Evolutionary conservation across 2,888 invertebrate genomes (phyloP).

Genomic region (Dugesia japonica): DNA sequence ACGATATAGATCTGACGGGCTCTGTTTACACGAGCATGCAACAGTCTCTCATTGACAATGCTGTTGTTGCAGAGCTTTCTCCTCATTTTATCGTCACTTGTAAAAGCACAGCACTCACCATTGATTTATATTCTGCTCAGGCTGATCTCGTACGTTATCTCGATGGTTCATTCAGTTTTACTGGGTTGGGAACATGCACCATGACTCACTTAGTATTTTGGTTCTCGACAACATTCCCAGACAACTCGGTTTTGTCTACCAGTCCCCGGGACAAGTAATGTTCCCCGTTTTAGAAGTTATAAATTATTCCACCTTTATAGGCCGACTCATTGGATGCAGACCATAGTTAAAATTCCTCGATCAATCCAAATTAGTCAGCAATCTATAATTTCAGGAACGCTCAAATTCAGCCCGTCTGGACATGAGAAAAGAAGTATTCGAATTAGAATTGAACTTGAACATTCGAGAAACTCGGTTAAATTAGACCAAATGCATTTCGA

Average conservation of each 20-base stretch:
- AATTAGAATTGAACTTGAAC: not conserved
- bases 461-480: not conserved
- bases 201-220: not conserved
- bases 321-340: not conserved
- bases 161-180: not conserved
- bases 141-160: not conserved
- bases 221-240: not conserved
- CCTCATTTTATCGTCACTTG: not conserved
- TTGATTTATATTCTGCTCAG: not conserved
- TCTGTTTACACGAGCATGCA: not conserved
- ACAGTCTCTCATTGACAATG: not conserved
- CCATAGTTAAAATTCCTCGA: not conserved
- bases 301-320: not conserved
- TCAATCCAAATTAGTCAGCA: not conserved
- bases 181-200: not conserved
- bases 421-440: not conserved
- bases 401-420: not conserved
- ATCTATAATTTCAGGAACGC: not conserved
- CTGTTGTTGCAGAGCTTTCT: not conserved
- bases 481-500: not conserved
- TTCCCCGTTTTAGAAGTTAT: not conserved
- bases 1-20: not conserved
- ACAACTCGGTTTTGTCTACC: not conserved
- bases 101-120: not conserved
- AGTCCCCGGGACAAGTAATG: constrained; percentile 6